Evolutionary conservation across 92 coral and sea anemone species (phyloP).

Genomic region (Paragorgia papillata): DNA sequence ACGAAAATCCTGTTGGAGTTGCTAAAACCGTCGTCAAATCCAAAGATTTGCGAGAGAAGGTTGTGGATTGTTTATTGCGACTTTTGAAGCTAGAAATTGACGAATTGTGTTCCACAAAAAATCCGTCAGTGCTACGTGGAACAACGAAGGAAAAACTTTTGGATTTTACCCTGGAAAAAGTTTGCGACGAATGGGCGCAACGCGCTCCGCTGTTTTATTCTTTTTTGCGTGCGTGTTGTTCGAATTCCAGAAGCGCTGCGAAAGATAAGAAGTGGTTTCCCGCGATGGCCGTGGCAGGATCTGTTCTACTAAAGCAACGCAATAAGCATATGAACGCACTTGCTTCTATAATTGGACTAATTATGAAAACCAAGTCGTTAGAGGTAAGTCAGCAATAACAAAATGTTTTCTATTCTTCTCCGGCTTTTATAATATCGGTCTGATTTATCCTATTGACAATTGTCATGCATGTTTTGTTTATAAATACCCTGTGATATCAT

Average conservation of each 20-base stretch:
- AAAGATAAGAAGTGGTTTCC: constrained; percentile 61
- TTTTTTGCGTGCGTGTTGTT: constrained; percentile 47
- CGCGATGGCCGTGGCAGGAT: constrained; percentile 67
- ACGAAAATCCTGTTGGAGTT: background rate
- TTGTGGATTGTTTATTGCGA: constrained; percentile 4
- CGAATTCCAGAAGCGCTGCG: constrained; percentile 29
- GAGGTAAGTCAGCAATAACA: constrained; percentile 53
- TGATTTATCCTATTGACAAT: no score
- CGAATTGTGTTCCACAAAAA: constrained; percentile 16
- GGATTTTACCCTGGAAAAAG: constrained; percentile 35
- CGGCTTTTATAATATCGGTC: no score
- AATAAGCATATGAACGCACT: constrained; percentile 69
- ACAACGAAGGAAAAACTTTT: constrained; percentile 47
- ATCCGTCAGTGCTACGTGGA: constrained; percentile 11
- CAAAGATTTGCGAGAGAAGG: background rate
- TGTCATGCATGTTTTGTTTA: no score
- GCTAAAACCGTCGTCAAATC: constrained; percentile 9
- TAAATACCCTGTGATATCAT: no score
- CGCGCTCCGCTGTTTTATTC: constrained; percentile 71
- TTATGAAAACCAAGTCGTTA: constrained; percentile 59
- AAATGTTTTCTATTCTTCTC: no score
- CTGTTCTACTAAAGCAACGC: constrained; percentile 71
- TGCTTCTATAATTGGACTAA: constrained; percentile 53
- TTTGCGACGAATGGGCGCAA: constrained; percentile 67
- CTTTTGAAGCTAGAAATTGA: constrained; percentile 11